Percentiles rank a stretch among this genome's conserved stretches.
Conservation (phyloP, 2,797 vertebrate species). For the Dipus sagitta region DNA sequence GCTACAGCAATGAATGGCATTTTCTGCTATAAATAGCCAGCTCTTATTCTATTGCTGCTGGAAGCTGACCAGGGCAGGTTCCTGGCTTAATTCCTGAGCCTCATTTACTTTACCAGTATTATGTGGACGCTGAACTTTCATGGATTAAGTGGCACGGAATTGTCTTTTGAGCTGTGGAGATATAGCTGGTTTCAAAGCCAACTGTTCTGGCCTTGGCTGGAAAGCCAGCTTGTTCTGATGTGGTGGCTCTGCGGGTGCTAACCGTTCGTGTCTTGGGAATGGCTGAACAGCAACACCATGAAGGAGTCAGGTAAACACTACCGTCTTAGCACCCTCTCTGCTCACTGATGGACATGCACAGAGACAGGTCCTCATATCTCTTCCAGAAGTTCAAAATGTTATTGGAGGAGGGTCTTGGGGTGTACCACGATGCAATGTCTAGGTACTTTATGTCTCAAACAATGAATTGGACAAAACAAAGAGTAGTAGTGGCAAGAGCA, state of each 20-base stretch:
- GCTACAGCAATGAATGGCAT: no score
- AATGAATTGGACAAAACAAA: no score
- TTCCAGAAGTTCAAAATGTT: background rate
- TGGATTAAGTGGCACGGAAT: rapidly evolving
- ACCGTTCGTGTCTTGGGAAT: background rate
- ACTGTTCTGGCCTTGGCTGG: rapidly evolving
- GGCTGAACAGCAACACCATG: rapidly evolving
- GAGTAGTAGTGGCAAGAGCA: no score
- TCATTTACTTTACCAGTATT: background rate
- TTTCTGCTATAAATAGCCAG: background rate
- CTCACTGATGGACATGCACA: background rate
- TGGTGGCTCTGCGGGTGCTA: rapidly evolving
- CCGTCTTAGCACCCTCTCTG: rapidly evolving
- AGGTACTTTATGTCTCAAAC: no score
- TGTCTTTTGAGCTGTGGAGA: background rate
- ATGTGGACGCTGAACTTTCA: background rate
- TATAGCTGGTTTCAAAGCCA: rapidly evolving
- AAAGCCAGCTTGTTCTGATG: background rate
- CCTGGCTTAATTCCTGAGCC: background rate
- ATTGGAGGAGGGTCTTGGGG: no score
- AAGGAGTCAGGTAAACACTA: rapidly evolving
- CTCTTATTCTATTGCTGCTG: rapidly evolving
- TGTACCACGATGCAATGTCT: no score
- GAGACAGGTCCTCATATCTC: background rate
- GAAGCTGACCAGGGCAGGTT: background rate